phyloP scores from a whole-genome alignment of 2,888 invertebrate genomes.

The Spodoptera exigua region DNA sequence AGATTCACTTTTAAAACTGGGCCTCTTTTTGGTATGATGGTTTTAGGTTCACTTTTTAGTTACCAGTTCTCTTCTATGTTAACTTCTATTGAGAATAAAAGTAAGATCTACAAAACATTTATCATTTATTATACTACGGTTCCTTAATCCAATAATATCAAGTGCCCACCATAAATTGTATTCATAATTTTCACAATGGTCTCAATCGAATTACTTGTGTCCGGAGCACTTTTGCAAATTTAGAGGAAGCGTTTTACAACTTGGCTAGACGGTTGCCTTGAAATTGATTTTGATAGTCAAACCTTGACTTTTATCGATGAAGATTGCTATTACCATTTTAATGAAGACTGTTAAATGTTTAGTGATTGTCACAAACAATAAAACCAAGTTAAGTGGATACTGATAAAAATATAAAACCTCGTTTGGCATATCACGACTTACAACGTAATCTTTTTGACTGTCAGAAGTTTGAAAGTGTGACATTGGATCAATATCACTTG shows the following conservation, averaged over 20 bases:
- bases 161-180: conserved; percentile 1
- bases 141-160: not conserved
- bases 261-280: conserved; percentile 26
- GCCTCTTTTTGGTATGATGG: too few species aligned
- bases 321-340: conserved; percentile 10
- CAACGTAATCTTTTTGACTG: too few species aligned
- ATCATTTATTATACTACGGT: not conserved
- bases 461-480: too few species aligned
- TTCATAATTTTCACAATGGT: conserved; percentile 51
- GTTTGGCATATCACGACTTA: too few species aligned
- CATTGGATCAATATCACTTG: too few species aligned
- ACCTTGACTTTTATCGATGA: conserved; percentile 45
- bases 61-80: not conserved
- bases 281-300: conserved; percentile 19
- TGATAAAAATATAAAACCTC: too few species aligned
- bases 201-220: conserved; percentile 51
- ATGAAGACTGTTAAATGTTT: conserved; percentile 1
- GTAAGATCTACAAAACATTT: too few species aligned
- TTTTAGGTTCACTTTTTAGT: too few species aligned
- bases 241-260: conserved; percentile 29
- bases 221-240: conserved; percentile 28
- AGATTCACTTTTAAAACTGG: too few species aligned
- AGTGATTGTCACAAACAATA: too few species aligned
- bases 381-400: too few species aligned
- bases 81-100: too few species aligned